Base-by-base conservation (phyloP, 2,797 vertebrate species). In the Lithobates pipiens region DNA sequence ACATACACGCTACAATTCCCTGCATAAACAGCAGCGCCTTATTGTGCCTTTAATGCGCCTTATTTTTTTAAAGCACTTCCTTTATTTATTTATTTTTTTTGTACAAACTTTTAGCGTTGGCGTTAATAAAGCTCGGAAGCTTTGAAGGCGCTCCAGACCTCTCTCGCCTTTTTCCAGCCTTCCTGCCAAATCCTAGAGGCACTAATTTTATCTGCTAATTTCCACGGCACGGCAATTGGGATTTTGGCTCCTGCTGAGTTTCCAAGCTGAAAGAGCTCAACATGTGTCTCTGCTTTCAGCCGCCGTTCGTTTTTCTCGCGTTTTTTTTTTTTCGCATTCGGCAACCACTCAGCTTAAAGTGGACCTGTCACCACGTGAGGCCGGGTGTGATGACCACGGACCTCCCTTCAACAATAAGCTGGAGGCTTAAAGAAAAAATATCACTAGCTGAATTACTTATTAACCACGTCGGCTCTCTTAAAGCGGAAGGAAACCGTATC, bases 131-230 rank as follows among this genome's bases (percentile, higher is more conserved):
- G 18, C 69, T 88, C 85, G 86, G 74, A 68, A 88, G 88, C 92
- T 95, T 95, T 95, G 93, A 95, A 93, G 91, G 27, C 77, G 74
- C 91, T 93, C 94, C 94, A 94, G 85, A 73, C 79, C 76, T 88
- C 89, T 90, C 92, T 69, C 88, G 92, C 92, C 94, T 88, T 90
- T 91, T 95, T 95, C 93, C 93, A 92, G 88, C 32, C 34, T 80
- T 87, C 83, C 89, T 91, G 92, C 93, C 92, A 94, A 91, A 89
- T 90, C 88, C 91, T 91, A 89, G 88, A 88, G 90, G 91, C 88
- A 88, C 93, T 94, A 93, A 93, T 93, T 95, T 94, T 90, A 92
- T 89, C 90, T 89, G 89, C 90, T 92, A 94, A 94, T 93, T 94
- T 92, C 90, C 89, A 92, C 89, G 72, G 91, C 88, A 91, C 90